Evolutionary conservation across 2,888 invertebrate genomes (phyloP), one percentile per base, ranked within the genome.

Genomic region (Standfussiana lucernea): DNA sequence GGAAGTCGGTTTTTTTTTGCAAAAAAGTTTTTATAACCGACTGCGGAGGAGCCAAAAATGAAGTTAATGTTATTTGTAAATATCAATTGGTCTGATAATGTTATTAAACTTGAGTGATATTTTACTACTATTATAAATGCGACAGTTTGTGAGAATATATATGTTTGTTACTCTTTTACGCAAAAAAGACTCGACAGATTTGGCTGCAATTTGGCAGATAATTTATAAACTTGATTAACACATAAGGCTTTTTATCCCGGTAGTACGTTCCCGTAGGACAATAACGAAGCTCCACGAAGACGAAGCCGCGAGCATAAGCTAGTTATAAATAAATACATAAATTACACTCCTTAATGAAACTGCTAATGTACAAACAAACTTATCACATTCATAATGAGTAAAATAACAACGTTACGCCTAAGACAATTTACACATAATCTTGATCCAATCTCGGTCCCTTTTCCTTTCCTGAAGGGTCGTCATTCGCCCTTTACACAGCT

Each of bases 381-480:
- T 47, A 73, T 73, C n/a, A 59, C n/a, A 37, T 61, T 50, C 35
- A 42, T 73, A 53, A 62, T 74, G 50, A 66, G 24, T 66, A 70
- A 47, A 73, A 82, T 77, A 74, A 87, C 64, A 85, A 35, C 50
- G 68, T 79, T 66, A 73, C 32, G 59, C 65, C 56, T 62, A 37
- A 76, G 77, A 84, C 66, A 87, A 79, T 86, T 79, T 77, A 68
- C 79, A 84, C 70, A 77, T 80, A 88, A 86, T 86, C 76, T 80
- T 59, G 35, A 78, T 71, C 70, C 71, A 85, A 85, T 78, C 85
- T 85, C 62, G 66, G 80, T 68, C 66, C 66, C 70, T 72, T 69
- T 73, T 67, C 67, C 67, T 69, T 82, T 75, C 67, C 75, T 59
- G 40, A 66, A 62, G 69, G 81, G 72, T 82, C 77, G 79, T 82